phyloP scores from a whole-genome alignment of 2,797 vertebrate genomes.

The Sebastes itinus region DNA sequence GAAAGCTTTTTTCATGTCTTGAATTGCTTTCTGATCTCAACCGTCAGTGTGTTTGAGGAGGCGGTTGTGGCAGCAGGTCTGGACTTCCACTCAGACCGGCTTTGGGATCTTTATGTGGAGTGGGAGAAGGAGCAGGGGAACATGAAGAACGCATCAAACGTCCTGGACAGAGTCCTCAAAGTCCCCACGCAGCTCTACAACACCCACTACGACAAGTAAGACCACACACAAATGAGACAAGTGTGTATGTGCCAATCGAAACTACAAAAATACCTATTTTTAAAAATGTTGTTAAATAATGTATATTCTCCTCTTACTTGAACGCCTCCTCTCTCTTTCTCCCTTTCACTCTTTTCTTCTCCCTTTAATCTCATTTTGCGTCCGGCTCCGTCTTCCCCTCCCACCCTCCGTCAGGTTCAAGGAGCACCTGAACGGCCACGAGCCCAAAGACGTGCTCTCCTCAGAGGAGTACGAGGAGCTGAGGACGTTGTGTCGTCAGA shows the following conservation, averaged over 20 bases:
- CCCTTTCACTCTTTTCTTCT: not conserved
- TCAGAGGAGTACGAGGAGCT: slow-evolving; percentile 84
- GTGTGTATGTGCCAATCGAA: not conserved
- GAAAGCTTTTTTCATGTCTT: not conserved
- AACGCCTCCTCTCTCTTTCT: not conserved
- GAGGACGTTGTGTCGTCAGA: slow-evolving; percentile 76
- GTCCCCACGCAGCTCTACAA: slow-evolving; percentile 89
- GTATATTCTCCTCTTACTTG: not conserved
- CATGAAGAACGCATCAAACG: slow-evolving; percentile 72
- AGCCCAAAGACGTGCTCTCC: slow-evolving; percentile 79
- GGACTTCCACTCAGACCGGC: slow-evolving; percentile 89
- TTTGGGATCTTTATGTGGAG: slow-evolving; percentile 89
- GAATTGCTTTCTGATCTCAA: not conserved
- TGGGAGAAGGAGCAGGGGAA: slow-evolving; percentile 88
- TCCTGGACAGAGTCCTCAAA: slow-evolving; percentile 84
- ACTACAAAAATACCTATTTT: not conserved
- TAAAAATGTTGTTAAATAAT: not conserved
- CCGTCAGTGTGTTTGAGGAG: slow-evolving; percentile 84
- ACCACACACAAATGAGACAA: not conserved
- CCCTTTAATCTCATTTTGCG: not conserved
- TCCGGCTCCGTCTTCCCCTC: not conserved
- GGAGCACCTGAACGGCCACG: slow-evolving; percentile 76
- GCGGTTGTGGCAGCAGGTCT: slow-evolving; percentile 82
- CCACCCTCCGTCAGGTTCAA: slow-evolving; percentile 79
- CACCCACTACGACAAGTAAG: slow-evolving; percentile 88